Percentiles rank a stretch among this genome's conserved stretches.
These are phyloP conservation scores for Charaxes varanes DNA, from an alignment of 1,140 invertebrate genomes.

Conservation along the genomic window DNA sequence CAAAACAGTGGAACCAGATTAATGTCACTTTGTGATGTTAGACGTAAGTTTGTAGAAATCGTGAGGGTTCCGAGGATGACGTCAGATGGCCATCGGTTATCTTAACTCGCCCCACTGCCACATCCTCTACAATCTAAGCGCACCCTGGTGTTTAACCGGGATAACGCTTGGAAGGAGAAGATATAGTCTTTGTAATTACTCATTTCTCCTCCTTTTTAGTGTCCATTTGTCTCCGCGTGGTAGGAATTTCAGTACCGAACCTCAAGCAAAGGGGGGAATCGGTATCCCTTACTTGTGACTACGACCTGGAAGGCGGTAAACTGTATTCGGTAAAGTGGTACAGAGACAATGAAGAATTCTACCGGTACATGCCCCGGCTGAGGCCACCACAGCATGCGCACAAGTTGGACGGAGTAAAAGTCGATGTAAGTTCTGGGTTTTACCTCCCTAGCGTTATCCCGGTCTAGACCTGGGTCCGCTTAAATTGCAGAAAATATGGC, in stretches of 20 bases:
- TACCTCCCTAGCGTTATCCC: no score
- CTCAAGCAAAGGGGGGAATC: constrained; percentile 54
- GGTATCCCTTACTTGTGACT: constrained; percentile 60
- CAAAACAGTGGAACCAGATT: no score
- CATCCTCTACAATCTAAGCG: no score
- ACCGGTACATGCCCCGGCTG: constrained; percentile 81
- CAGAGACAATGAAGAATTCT: constrained; percentile 86
- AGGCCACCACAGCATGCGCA: constrained; percentile 58
- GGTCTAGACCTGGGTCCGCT: no score
- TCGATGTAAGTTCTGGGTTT: constrained; percentile 53
- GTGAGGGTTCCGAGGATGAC: no score
- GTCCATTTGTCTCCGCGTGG: constrained; percentile 48
- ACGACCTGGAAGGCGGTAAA: constrained; percentile 71
- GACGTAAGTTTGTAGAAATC: no score
- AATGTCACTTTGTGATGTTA: no score
- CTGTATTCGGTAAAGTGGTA: constrained; percentile 90
- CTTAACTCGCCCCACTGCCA: no score
- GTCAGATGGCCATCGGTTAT: no score
- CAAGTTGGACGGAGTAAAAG: constrained; percentile 52
- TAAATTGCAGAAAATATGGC: no score
- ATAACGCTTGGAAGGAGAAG: no score
- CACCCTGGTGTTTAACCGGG: no score
- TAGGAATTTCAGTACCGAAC: constrained; percentile 46
- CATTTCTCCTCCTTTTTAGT: constrained; percentile 30
- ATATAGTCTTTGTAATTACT: background rate